A percentile compares a stretch with the other conserved stretches of the same genome.
phyloP scores from a whole-genome alignment of 2,113 vertebrate species.

The Misgurnus anguillicaudatus region DNA sequence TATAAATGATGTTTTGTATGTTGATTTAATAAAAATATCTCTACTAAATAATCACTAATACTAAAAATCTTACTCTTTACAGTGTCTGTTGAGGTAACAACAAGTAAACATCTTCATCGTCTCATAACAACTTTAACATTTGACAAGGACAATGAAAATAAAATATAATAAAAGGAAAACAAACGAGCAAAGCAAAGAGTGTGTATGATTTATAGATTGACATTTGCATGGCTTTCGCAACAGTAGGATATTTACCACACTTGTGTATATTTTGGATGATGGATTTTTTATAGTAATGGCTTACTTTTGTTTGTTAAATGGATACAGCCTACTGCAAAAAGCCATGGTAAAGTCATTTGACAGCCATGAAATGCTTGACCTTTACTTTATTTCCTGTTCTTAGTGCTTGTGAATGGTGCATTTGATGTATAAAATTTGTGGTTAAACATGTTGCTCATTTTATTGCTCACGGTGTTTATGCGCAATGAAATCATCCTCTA shows the following conservation, averaged over 20 bases:
- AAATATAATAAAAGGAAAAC: no score
- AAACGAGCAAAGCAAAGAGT: no score
- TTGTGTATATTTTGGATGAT: constrained; percentile 22
- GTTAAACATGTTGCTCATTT: constrained; percentile 44
- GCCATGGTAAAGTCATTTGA: constrained; percentile 29
- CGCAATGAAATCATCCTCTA: background rate
- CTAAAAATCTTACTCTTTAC: no score
- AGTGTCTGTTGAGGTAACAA: no score
- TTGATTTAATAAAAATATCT: no score
- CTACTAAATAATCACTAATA: no score
- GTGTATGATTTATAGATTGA: no score
- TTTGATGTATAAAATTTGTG: constrained; percentile 32
- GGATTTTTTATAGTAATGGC: constrained; percentile 51
- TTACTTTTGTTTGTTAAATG: constrained; percentile 29
- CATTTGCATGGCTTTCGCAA: no score
- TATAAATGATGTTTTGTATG: no score
- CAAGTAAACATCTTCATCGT: no score
- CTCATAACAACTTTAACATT: no score
- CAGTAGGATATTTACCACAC: constrained; percentile 15
- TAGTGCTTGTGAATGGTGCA: constrained; percentile 17
- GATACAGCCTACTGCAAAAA: constrained; percentile 23
- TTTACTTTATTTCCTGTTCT: constrained; percentile 25
- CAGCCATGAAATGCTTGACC: constrained; percentile 36
- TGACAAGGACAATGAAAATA: no score
- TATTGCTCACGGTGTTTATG: constrained; percentile 37